A percentile compares a stretch with the other conserved stretches of the same genome.
Conservation (phyloP, 2,797 vertebrate genomes). For the Schizopygopsis malacanthus region DNA sequence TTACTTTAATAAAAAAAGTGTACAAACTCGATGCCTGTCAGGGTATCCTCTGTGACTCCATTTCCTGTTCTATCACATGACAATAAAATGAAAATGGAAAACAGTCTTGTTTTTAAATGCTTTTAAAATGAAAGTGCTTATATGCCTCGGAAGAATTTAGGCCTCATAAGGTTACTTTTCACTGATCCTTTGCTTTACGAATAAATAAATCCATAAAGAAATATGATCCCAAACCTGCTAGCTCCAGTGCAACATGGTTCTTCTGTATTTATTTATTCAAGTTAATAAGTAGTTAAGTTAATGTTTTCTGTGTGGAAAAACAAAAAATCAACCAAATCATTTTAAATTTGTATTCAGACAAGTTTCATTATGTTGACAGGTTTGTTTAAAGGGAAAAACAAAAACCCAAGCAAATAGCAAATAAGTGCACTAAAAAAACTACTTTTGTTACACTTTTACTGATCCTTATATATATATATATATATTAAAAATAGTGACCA, state of each 20-base stretch:
- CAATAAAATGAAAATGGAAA: neutral
- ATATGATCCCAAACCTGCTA: neutral
- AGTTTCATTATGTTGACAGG: neutral
- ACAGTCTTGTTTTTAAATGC: neutral
- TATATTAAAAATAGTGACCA: too few relatives aligned
- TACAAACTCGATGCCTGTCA: neutral
- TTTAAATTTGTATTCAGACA: neutral
- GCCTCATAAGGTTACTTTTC: neutral
- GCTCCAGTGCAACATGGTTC: neutral
- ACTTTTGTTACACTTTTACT: neutral
- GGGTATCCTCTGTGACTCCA: neutral
- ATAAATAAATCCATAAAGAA: neutral
- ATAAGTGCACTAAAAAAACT: neutral
- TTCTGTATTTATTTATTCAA: too few relatives aligned
- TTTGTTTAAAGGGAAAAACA: neutral
- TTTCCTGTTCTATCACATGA: neutral
- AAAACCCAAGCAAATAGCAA: neutral
- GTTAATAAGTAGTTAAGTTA: neutral
- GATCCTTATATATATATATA: neutral
- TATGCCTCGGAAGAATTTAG: neutral
- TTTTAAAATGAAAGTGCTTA: neutral
- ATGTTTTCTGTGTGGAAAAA: neutral
- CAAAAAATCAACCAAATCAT: too few relatives aligned
- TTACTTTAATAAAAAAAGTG: neutral
- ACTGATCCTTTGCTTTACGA: neutral